Conservation (phyloP, 2,113 vertebrate genomes). For the Condylura cristata region DNA sequence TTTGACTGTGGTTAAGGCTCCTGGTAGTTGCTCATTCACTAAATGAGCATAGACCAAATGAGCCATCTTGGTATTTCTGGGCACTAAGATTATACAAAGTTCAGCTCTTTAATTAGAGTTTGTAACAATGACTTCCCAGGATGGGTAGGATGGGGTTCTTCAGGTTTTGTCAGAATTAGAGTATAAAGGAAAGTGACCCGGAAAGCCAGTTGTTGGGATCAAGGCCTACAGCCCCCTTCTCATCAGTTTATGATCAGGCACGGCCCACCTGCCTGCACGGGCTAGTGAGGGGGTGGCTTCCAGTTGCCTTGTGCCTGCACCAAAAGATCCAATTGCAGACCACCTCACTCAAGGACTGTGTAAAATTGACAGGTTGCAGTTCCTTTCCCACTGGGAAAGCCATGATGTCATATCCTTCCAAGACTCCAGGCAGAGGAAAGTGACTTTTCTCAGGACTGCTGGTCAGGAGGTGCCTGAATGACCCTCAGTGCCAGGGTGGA, state of each 20-base stretch:
- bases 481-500: too few species aligned
- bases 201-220: not conserved
- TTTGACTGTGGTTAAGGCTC: not conserved
- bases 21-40: not conserved
- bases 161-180: not conserved
- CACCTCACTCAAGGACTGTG: not conserved
- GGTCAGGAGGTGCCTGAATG: not conserved
- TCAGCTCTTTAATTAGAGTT: not conserved
- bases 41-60: not conserved
- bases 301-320: not conserved
- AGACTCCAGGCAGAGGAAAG: not conserved
- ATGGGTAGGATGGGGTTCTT: not conserved
- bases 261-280: fast-evolving
- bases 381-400: not conserved
- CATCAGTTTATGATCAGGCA: not conserved
- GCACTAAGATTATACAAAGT: not conserved
- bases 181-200: not conserved
- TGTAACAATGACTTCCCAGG: not conserved
- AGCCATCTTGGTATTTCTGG: not conserved
- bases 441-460: not conserved
- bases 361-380: not conserved
- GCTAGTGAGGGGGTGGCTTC: not conserved
- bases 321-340: not conserved
- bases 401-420: fast-evolving
- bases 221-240: not conserved